Percentiles rank a stretch among this genome's conserved stretches.
Conservation (phyloP, 2,888 invertebrate species). For the Alloscopus bannaensis region DNA sequence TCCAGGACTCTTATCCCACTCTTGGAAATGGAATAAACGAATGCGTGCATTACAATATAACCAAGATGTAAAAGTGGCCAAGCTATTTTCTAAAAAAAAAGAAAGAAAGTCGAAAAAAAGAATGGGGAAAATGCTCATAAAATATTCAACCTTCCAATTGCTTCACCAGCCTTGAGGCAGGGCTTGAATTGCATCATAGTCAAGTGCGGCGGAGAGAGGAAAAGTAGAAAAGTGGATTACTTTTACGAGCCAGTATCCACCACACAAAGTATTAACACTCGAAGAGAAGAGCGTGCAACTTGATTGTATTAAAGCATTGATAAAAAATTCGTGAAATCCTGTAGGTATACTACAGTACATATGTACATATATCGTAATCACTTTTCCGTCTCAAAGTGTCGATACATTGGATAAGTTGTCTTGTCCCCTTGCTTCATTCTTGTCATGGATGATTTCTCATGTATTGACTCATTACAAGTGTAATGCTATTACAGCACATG, state of each 20-base stretch:
- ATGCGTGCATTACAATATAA: neutral
- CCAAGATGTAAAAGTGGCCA: no score
- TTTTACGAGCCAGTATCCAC: conserved; percentile 13
- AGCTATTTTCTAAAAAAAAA: conserved; percentile 23
- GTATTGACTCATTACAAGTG: conserved; percentile 69
- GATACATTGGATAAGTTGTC: no score
- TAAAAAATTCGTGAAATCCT: no score
- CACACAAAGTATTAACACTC: neutral
- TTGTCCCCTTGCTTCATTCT: conserved; percentile 33
- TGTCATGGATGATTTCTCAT: conserved; percentile 71
- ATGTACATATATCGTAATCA: no score
- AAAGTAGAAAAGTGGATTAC: conserved; percentile 25
- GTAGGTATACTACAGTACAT: no score
- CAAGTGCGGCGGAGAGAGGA: conserved; percentile 22
- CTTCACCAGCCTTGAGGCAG: conserved; percentile 8
- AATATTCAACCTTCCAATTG: conserved; percentile 22
- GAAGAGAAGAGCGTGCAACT: no score
- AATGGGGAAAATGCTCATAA: conserved; percentile 9
- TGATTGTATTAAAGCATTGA: no score
- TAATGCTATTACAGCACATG: conserved; percentile 52
- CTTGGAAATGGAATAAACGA: neutral
- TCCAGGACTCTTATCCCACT: no score
- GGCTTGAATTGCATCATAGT: conserved; percentile 20
- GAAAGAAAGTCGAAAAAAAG: conserved; percentile 5
- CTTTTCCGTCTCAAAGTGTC: no score